Evolutionary conservation across 2,888 invertebrate genomes (phyloP), one percentile per base, ranked within the genome.

Genomic region (Drosophila niveifrons): DNA sequence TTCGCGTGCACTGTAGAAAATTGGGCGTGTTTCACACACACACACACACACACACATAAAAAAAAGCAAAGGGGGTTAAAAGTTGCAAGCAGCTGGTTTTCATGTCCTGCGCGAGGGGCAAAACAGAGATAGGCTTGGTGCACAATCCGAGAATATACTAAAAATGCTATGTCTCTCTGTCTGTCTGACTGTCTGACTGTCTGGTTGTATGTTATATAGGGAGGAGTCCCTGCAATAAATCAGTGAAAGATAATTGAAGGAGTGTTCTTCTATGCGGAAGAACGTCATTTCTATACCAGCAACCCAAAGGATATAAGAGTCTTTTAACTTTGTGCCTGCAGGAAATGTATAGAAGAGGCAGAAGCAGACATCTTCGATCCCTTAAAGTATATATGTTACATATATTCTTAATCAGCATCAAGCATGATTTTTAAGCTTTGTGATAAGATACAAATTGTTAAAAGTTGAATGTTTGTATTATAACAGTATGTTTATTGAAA

Each of bases 191-290:
- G 18, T 18, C 18, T 18, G 18, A 2, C 0, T 0, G 23, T 0
- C 23, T 23, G 23, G 6, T 4, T 23, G 23, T 6, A 46, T 9
- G n/a, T 44, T 6, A 46, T 9, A 17, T 44, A 10, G 52, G 51
- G 43, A 68, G 59, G 67, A 72, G 56, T 63, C 46, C 39, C 51
- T 53, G 72, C 56, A 63, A 77, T 77, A 77, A 77, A 77, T 77
- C 76, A 77, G 76, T 66, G 74, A 74, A 58, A 56, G 74, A 71
- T 77, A 77, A 71, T 74, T 77, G 74, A 74, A 65, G 76, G 76
- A 74, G 76, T 77, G 76, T 59, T 64, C 77, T 51, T 64, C 77
- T 51, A 64, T 66, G 73, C 75, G 72, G 72, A 71, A 72, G 62
- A 63, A 52, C 53, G 53, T 73, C 55, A 51, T 72, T 73, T 72